Evolutionary conservation across 2,888 invertebrate genomes (phyloP).

Genomic region (Peribatodes rhomboidaria): DNA sequence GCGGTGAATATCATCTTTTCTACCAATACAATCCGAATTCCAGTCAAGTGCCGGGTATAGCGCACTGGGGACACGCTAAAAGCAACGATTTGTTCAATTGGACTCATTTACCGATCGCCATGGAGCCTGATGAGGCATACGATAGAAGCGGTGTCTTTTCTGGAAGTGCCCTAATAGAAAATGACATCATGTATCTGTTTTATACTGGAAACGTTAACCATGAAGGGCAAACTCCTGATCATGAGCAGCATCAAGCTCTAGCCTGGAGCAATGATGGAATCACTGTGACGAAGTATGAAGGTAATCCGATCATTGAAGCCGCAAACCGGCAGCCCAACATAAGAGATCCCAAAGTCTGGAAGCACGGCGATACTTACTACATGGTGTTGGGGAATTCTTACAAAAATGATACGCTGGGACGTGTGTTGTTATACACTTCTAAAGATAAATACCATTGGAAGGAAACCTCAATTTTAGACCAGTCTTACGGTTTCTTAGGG

Average conservation of each 20-base stretch:
- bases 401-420: slow-evolving; percentile 63
- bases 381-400: slow-evolving; percentile 79
- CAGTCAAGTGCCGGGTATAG: slow-evolving; percentile 66
- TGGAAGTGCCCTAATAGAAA: slow-evolving; percentile 77
- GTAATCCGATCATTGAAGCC: slow-evolving; percentile 70
- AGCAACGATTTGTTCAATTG: slow-evolving; percentile 79
- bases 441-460: slow-evolving; percentile 67
- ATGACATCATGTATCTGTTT: slow-evolving; percentile 65
- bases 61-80: slow-evolving; percentile 84
- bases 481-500: slow-evolving; percentile 70
- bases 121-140: slow-evolving; percentile 73
- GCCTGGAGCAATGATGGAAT: slow-evolving; percentile 72
- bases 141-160: slow-evolving; percentile 78
- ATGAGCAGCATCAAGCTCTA: slow-evolving; percentile 68
- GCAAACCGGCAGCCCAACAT: slow-evolving; percentile 70
- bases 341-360: slow-evolving; percentile 83
- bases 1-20: slow-evolving; percentile 78
- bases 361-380: slow-evolving; percentile 67
- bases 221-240: slow-evolving; percentile 59
- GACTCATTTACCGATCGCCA: slow-evolving; percentile 77
- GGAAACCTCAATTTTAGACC: slow-evolving; percentile 59
- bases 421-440: slow-evolving; percentile 70
- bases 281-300: slow-evolving; percentile 62
- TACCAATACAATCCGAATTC: slow-evolving; percentile 81
- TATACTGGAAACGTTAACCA: slow-evolving; percentile 76